These are phyloP conservation scores for Aphaenogaster ashmeadi DNA, from an alignment of 1,140 invertebrate genomes.

Conservation along the genomic window DNA sequence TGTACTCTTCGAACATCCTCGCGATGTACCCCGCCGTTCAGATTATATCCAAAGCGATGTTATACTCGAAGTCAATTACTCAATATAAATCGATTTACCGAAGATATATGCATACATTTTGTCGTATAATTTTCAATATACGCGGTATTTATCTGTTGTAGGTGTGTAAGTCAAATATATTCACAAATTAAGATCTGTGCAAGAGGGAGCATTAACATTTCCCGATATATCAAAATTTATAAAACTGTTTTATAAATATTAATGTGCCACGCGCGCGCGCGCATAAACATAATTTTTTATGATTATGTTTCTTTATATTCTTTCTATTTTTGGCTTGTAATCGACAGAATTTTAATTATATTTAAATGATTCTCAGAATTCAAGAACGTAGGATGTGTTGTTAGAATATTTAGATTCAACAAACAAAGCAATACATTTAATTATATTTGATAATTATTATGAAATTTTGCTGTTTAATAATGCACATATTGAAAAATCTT, in stretches of 20 bases:
- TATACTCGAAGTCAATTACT: conserved; percentile 87
- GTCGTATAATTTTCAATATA: conserved; percentile 70
- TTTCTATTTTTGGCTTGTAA: not conserved
- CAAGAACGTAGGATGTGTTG: not conserved
- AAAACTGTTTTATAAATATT: not conserved
- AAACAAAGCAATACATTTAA: not conserved
- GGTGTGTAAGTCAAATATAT: conserved; percentile 41
- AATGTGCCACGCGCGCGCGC: not conserved
- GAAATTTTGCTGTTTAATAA: not conserved
- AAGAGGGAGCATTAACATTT: conserved; percentile 27
- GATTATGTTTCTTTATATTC: not conserved
- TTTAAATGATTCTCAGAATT: not conserved
- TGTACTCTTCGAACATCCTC: conserved; percentile 52
- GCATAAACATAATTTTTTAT: not conserved
- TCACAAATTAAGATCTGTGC: conserved; percentile 31
- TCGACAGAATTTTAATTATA: not conserved
- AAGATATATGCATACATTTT: conserved; percentile 62
- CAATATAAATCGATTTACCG: conserved; percentile 82
- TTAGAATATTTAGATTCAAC: conserved; percentile 9
- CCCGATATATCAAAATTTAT: conserved; percentile 5
- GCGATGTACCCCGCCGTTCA: conserved; percentile 56
- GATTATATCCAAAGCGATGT: conserved; percentile 78
- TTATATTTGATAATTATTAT: conserved; percentile 13
- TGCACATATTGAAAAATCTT: not conserved
- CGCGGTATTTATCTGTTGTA: conserved; percentile 52